Percentiles rank a stretch among this genome's conserved stretches.
Conservation (phyloP, 2,888 invertebrate genomes). For the Coenonympha glycerion region DNA sequence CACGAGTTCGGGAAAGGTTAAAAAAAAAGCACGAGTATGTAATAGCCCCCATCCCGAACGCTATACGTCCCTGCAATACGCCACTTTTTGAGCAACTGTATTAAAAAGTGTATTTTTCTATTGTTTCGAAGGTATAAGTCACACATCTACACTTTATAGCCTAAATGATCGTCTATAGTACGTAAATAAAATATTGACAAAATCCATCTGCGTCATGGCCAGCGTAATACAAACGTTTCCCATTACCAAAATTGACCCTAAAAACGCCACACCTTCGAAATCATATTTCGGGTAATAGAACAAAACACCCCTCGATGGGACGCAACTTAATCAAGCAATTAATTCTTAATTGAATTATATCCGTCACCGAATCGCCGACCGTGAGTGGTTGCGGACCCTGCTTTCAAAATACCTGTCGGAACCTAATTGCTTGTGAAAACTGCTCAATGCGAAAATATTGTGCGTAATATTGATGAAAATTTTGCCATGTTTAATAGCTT, state of each 20-base stretch:
- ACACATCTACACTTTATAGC: too few species aligned
- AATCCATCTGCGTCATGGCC: constrained; percentile 17
- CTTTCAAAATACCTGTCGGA: constrained; percentile 32
- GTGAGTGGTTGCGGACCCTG: constrained; percentile 29
- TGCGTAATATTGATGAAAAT: not conserved
- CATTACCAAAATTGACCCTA: constrained; percentile 54
- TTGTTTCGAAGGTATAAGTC: too few species aligned
- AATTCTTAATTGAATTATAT: constrained; percentile 71
- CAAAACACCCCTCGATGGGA: constrained; percentile 52
- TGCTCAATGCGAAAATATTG: constrained; percentile 2
- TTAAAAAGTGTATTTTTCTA: too few species aligned
- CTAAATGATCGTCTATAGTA: not conserved
- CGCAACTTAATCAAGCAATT: constrained; percentile 72
- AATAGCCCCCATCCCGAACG: too few species aligned
- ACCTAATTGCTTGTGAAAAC: constrained; percentile 20
- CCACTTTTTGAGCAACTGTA: too few species aligned
- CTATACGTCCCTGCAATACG: too few species aligned
- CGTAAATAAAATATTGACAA: constrained; percentile 11
- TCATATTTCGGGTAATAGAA: constrained; percentile 65
- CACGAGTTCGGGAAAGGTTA: too few species aligned
- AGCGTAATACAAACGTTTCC: constrained; percentile 26
- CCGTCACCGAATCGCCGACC: constrained; percentile 51
- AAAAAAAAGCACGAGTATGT: too few species aligned
- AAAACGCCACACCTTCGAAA: constrained; percentile 58
- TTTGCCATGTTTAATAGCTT: too few species aligned